A percentile compares a stretch with the other conserved stretches of the same genome.
These are phyloP conservation scores for Dermolepida albohirtum DNA, from an alignment of 2,888 invertebrate genomes.

Conservation along the genomic window DNA sequence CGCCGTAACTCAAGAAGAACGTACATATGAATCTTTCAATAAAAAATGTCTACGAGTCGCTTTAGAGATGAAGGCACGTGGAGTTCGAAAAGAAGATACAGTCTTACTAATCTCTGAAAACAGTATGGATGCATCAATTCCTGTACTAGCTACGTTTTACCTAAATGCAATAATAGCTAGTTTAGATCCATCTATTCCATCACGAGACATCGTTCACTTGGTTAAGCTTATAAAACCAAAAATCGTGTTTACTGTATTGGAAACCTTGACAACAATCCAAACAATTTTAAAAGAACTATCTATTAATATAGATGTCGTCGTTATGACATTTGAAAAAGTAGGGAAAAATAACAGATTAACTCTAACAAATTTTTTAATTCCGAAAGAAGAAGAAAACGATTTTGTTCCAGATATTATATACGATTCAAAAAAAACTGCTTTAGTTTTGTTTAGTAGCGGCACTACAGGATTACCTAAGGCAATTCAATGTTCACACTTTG, in stretches of 20 bases:
- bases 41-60: constrained; percentile 64
- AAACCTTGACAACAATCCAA: constrained; percentile 51
- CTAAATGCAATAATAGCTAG: constrained; percentile 57
- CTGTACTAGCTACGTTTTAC: constrained; percentile 64
- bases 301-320: constrained; percentile 41
- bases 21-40: constrained; percentile 61
- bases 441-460: constrained; percentile 48
- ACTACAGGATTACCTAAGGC: constrained; percentile 47
- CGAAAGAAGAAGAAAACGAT: constrained; percentile 34
- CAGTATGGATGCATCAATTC: constrained; percentile 62
- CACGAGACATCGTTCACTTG: constrained; percentile 47
- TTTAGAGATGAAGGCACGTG: constrained; percentile 58
- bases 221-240: constrained; percentile 54
- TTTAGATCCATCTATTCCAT: constrained; percentile 45
- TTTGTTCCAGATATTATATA: constrained; percentile 41
- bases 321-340: background rate
- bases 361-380: constrained; percentile 2
- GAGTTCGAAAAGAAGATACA: constrained; percentile 62
- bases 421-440: constrained; percentile 29
- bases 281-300: constrained; percentile 45
- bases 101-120: constrained; percentile 64
- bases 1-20: constrained; percentile 61
- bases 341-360: background rate
- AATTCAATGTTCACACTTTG: constrained; percentile 22
- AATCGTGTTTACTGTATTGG: constrained; percentile 54